Base-by-base conservation (phyloP, 2,888 invertebrate species). In the Dryadula phaetusa region DNA sequence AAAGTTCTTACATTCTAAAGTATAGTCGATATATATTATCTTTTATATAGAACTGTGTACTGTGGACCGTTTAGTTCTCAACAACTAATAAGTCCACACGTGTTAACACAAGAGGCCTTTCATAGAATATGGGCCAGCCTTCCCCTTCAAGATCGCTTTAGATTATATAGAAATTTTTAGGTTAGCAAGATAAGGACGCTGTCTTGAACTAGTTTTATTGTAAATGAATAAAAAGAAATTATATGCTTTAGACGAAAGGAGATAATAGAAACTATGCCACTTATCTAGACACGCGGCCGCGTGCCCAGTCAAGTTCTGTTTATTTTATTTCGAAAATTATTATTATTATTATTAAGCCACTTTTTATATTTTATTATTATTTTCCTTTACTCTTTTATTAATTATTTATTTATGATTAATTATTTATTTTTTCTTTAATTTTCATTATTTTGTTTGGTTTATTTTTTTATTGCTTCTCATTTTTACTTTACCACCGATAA, bases 41-140 rank as follows among this genome's bases (percentile, higher is more conserved):
- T 28, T 25, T 49, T 28, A 49, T 49, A 49, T 28, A 49, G 25
- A 25, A 47, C 6, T 8, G 49, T 3, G 16, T 8, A 16, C 25
- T 28, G 37, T 56, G 37, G 37, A 64, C 46, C 44, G 34, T 64
- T 64, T 64, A 64, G 64, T 58, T 64, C 56, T 40, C 64, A 58
- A 58, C 49, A 32, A 40, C 12, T 42, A 67, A 49, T 69, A 68
- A 66, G 67, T 28, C 72, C 74, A 74, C 78, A 78, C 79, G 79
- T 78, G 79, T 74, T 80, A 75, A 86, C 82, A 78, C 83, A 78
- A 86, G 83, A 82, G 80, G 78, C 79, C 90, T 87, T 85, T 90
- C 85, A 84, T 73, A 70, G 82, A 84, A 88, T 87, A 84, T 88
- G 82, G 88, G 88, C 87, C 88, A 89, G 80, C 83, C 72, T 82